Percentiles rank a stretch among this genome's conserved stretches.
Evolutionary conservation across 2,797 vertebrate genomes (phyloP).

Genomic region (Halcyon chelicuti): DNA sequence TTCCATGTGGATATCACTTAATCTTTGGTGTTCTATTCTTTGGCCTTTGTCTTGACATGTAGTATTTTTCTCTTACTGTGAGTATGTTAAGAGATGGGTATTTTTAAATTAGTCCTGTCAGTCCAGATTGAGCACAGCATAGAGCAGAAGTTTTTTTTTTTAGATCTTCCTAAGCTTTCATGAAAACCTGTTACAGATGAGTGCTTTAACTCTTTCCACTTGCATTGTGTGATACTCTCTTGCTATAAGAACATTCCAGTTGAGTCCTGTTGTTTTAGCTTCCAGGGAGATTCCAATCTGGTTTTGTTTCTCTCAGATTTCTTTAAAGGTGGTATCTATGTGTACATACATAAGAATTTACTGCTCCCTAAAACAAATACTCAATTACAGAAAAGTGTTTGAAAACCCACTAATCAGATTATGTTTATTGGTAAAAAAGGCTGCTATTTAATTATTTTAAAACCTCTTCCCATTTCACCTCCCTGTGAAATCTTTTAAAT

Average conservation of each 20-base stretch:
- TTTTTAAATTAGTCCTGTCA: neutral
- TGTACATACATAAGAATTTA: neutral
- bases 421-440: neutral
- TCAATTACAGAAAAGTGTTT: neutral
- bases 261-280: neutral
- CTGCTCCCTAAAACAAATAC: neutral
- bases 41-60: neutral
- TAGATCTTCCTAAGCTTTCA: neutral
- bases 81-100: neutral
- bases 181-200: neutral
- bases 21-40: neutral
- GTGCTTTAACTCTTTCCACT: neutral
- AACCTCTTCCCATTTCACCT: neutral
- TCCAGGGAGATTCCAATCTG: neutral
- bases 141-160: neutral
- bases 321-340: neutral
- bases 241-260: slow-evolving; percentile 15
- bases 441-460: neutral
- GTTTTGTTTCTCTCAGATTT: neutral
- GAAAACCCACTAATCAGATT: neutral
- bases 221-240: neutral
- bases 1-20: neutral
- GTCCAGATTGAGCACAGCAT: neutral
- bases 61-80: neutral
- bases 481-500: neutral